Evolutionary conservation across 2,113 vertebrate species (phyloP).

Genomic region (rabbit (Oryctolagus cuniculus)): mOryCun1.1 NC_091440.1:82356501-82357000

Average conservation of each 20-base stretch:
- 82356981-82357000: conserved; percentile 29
- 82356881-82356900: background rate
- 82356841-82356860: background rate
- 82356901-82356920: background rate
- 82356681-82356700: conserved; percentile 68
- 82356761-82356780: background rate
- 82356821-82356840: background rate
- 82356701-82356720: conserved; percentile 56
- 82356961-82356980: background rate
- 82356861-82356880: background rate
- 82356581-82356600: background rate
- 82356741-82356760: conserved; percentile 19
- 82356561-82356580: background rate
- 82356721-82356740: conserved; percentile 7
- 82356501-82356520: conserved; percentile 16
- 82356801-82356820: background rate
- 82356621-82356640: background rate
- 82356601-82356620: conserved; percentile 30
- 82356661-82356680: conserved; percentile 29
- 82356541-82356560: background rate
- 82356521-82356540: background rate
- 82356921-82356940: background rate
- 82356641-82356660: conserved; percentile 41
- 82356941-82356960: background rate
- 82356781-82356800: background rate